Conservation (phyloP, 92 coral and sea anemone species). For the Actinernus sp. region DNA sequence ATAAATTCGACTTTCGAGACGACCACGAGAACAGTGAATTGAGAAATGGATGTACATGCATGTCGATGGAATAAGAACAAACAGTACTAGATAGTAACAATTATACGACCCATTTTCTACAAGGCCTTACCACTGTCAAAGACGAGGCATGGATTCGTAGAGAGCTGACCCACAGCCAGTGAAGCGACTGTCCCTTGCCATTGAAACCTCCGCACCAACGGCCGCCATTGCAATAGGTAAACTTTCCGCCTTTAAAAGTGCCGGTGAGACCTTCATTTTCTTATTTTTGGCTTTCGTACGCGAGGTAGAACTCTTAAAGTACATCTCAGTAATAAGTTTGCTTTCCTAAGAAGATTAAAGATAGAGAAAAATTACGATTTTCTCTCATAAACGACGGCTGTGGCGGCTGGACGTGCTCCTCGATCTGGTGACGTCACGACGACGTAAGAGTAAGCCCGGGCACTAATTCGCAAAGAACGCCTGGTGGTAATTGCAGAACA, state of each 20-base stretch:
- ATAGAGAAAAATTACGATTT: too few relatives aligned
- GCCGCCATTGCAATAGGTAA: slow-evolving; percentile 38
- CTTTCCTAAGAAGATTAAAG: background rate
- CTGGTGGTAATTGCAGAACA: too few relatives aligned
- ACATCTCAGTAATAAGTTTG: slow-evolving; percentile 54
- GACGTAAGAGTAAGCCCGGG: too few relatives aligned
- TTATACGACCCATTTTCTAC: background rate
- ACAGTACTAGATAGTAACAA: background rate
- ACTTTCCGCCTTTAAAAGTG: slow-evolving; percentile 17
- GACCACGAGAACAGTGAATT: too few relatives aligned
- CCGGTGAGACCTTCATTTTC: slow-evolving; percentile 32
- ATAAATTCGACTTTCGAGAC: background rate
- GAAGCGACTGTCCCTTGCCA: slow-evolving; percentile 19
- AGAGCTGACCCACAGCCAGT: slow-evolving; percentile 69
- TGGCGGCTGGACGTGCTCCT: too few relatives aligned
- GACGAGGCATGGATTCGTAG: slow-evolving; percentile 98
- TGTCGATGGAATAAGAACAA: too few relatives aligned
- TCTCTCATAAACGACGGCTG: too few relatives aligned
- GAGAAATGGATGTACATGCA: too few relatives aligned
- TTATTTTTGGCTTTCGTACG: slow-evolving; percentile 79
- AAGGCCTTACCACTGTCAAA: slow-evolving; percentile 86
- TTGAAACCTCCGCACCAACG: slow-evolving; percentile 36
- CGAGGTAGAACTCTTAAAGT: slow-evolving; percentile 75
- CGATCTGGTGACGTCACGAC: too few relatives aligned
- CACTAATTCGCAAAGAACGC: too few relatives aligned